Conservation (phyloP, 2,888 invertebrate genomes). For the Hydroisotoma schaefferi region DNA sequence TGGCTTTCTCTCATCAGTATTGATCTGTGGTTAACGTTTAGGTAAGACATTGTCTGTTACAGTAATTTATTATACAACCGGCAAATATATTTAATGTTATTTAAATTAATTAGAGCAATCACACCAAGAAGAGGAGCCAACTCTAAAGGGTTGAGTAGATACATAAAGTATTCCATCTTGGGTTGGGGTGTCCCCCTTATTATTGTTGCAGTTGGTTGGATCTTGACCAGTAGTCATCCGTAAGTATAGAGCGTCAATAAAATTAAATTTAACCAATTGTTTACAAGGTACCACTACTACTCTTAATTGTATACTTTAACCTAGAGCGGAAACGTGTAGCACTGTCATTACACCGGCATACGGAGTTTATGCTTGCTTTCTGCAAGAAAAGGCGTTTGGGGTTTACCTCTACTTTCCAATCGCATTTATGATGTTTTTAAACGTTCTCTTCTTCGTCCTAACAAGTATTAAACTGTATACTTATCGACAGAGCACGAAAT, state of each 20-base stretch:
- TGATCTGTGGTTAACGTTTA: conserved; percentile 50
- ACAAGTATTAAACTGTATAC: conserved; percentile 35
- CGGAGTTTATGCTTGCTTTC: conserved; percentile 33
- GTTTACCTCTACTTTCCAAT: conserved; percentile 41
- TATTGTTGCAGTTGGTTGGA: conserved; percentile 21
- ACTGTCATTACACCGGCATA: conserved; percentile 33
- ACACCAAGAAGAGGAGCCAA: conserved; percentile 25
- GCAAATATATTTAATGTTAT: neutral
- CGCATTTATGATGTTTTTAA: conserved; percentile 32
- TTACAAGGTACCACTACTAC: neutral
- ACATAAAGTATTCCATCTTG: conserved; percentile 28
- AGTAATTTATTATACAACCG: neutral
- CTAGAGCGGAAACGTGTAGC: conserved; percentile 16
- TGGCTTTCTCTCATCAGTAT: conserved; percentile 49
- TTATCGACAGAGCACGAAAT: conserved; percentile 36
- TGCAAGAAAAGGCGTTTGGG: conserved; percentile 30
- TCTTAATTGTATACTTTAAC: neutral
- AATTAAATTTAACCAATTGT: conserved; percentile 1
- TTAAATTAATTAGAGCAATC: conserved; percentile 22
- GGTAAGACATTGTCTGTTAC: conserved; percentile 25
- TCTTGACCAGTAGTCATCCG: conserved; percentile 28
- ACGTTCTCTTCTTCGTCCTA: conserved; percentile 33
- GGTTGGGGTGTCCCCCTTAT: conserved; percentile 40
- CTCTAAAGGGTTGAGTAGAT: conserved; percentile 27
- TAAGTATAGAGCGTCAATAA: conserved; percentile 9